These are phyloP conservation scores for Pogonocherus hispidulus DNA, from an alignment of 2,888 invertebrate species.

Conservation along the genomic window DNA sequence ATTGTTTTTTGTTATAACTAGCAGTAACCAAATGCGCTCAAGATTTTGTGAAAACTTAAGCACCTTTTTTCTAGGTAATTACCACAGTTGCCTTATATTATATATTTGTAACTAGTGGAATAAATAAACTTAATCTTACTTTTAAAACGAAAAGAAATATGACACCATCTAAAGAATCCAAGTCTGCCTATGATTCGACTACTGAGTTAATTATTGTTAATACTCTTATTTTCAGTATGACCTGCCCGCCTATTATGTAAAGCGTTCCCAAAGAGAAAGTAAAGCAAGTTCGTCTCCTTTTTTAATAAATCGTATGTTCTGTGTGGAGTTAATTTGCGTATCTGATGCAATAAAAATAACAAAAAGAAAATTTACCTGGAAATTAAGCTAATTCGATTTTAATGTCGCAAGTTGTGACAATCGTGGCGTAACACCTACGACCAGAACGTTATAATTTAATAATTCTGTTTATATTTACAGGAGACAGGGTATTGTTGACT, in stretches of 20 bases:
- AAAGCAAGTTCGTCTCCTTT: slow-evolving; percentile 12
- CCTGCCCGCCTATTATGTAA: slow-evolving; percentile 13
- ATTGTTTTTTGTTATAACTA: too few relatives aligned
- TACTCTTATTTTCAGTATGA: too few relatives aligned
- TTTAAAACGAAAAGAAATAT: too few relatives aligned
- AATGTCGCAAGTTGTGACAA: slow-evolving; percentile 67
- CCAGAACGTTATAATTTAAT: slow-evolving; percentile 69
- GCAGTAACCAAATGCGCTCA: too few relatives aligned
- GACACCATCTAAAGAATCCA: too few relatives aligned
- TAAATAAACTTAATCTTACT: too few relatives aligned
- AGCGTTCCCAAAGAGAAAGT: slow-evolving; percentile 12
- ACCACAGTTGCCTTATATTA: too few relatives aligned
- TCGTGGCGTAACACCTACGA: slow-evolving; percentile 68
- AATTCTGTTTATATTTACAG: slow-evolving; percentile 63
- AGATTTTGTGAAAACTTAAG: too few relatives aligned
- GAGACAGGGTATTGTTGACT: slow-evolving; percentile 60
- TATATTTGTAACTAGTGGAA: too few relatives aligned
- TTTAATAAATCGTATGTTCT: slow-evolving; percentile 30
- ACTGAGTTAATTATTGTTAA: too few relatives aligned
- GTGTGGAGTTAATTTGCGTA: slow-evolving; percentile 61
- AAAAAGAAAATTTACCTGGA: slow-evolving; percentile 52
- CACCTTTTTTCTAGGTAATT: too few relatives aligned
- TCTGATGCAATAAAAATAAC: slow-evolving; percentile 56
- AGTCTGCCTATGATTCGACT: too few relatives aligned
- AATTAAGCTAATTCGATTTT: slow-evolving; percentile 67